Evolutionary conservation across 2,888 invertebrate genomes (phyloP).

Genomic region (Fragum sueziense): DNA sequence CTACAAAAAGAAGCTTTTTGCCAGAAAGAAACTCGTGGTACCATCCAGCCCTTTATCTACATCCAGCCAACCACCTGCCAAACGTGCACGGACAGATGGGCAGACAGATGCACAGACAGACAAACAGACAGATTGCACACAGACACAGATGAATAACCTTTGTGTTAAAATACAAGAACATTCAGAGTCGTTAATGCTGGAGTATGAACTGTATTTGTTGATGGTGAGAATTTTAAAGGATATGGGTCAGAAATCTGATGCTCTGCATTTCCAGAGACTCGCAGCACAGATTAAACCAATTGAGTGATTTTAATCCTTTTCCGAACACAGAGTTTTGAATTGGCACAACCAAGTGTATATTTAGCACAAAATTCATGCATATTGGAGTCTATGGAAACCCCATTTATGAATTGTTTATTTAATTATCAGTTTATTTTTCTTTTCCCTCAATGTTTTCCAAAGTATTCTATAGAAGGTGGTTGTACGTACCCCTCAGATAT

Average conservation of each 20-base stretch:
- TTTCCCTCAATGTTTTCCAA: too few relatives aligned
- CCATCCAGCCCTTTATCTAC: not conserved
- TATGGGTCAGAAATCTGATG: slow-evolving; percentile 51
- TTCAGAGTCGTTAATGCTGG: slow-evolving; percentile 32
- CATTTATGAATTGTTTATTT: too few relatives aligned
- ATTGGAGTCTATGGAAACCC: too few relatives aligned
- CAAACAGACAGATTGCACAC: not conserved
- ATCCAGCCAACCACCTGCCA: not conserved
- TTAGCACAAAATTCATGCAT: too few relatives aligned
- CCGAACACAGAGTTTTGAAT: too few relatives aligned
- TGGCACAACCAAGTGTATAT: too few relatives aligned
- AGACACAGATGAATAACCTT: slow-evolving; percentile 1
- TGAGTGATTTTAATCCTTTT: not conserved
- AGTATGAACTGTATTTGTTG: slow-evolving; percentile 49
- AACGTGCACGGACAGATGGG: not conserved
- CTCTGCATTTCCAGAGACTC: slow-evolving; percentile 61
- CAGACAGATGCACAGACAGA: too few relatives aligned
- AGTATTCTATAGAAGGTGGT: too few relatives aligned
- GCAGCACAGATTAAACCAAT: slow-evolving; percentile 53
- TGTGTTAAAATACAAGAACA: not conserved
- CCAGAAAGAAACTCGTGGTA: not conserved
- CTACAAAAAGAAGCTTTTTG: slow-evolving; percentile 11
- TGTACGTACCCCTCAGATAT: too few relatives aligned
- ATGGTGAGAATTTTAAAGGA: slow-evolving; percentile 47
- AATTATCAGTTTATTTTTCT: too few relatives aligned